phyloP scores from a whole-genome alignment of 2,797 vertebrate genomes.

The Anguilla obscura region DNA sequence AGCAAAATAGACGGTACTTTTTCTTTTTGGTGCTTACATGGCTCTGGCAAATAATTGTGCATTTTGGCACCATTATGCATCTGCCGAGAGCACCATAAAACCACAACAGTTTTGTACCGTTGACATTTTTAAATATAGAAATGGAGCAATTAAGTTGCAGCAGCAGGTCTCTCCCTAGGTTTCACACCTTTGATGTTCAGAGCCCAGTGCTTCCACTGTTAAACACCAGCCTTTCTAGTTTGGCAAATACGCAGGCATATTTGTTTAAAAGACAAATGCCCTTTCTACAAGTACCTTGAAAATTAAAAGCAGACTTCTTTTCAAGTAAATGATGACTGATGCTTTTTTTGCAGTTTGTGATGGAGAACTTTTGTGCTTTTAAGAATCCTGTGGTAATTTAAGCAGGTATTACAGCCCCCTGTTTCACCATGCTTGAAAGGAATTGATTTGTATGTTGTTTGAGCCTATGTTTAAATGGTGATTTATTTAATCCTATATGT shows the following conservation, averaged over 20 bases:
- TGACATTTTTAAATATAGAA: not conserved
- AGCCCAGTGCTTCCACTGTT: not conserved
- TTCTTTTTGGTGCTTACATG: not conserved
- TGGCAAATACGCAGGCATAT: not conserved
- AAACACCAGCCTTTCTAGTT: not conserved
- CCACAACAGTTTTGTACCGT: not conserved
- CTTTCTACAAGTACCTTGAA: not conserved
- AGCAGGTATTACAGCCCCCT: not conserved
- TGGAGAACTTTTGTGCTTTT: not conserved
- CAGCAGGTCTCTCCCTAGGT: not conserved
- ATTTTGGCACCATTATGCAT: not conserved
- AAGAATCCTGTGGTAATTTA: not conserved
- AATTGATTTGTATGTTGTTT: not conserved
- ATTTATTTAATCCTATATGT: not conserved
- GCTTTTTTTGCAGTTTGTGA: conserved; percentile 12
- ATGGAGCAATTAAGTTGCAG: not conserved
- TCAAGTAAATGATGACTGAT: not conserved
- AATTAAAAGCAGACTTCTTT: not conserved
- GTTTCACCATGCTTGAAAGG: not conserved
- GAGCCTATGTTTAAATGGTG: not conserved
- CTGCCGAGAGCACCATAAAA: not conserved
- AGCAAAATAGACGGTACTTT: not conserved
- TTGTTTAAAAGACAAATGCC: not conserved
- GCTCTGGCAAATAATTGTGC: not conserved
- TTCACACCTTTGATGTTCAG: not conserved